A percentile compares a stretch with the other conserved stretches of the same genome.
Evolutionary conservation across 2,113 vertebrate genomes (phyloP).

Genomic region (Amazona guildingii): DNA sequence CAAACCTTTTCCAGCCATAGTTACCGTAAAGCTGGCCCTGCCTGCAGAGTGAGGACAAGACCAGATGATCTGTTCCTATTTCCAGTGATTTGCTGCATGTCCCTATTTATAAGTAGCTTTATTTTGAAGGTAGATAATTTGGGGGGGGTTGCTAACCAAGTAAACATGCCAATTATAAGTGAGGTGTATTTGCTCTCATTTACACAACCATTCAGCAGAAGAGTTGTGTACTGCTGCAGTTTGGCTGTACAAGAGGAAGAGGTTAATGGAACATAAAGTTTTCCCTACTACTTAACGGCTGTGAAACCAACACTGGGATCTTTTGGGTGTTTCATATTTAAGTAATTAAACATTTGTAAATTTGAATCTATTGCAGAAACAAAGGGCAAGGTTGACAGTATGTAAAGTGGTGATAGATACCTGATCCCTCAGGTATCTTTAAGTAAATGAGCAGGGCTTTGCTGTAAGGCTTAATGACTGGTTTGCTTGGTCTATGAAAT

Average conservation of each 20-base stretch:
- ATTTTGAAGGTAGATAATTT: background rate
- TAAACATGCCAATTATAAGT: background rate
- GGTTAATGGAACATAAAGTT: background rate
- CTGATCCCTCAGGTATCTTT: slow-evolving; percentile 73
- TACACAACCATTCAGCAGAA: background rate
- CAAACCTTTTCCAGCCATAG: background rate
- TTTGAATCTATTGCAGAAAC: slow-evolving; percentile 63
- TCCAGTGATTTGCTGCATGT: background rate
- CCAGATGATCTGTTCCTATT: background rate
- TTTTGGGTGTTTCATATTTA: slow-evolving; percentile 44
- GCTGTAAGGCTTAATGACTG: slow-evolving; percentile 72
- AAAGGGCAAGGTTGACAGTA: slow-evolving; percentile 44
- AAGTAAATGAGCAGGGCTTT: slow-evolving; percentile 70
- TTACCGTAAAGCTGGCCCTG: background rate
- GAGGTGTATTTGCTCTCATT: background rate
- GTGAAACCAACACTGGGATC: background rate
- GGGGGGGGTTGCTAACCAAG: background rate
- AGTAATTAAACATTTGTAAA: slow-evolving; percentile 58
- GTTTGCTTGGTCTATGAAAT: slow-evolving; percentile 72
- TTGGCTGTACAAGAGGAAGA: background rate
- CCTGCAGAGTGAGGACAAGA: background rate
- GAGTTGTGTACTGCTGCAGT: background rate
- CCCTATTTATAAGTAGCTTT: background rate
- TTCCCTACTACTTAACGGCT: background rate
- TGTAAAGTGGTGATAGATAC: slow-evolving; percentile 72